phyloP scores from a whole-genome alignment of 2,113 vertebrate species.

The Clarias macrocephalus region DNA sequence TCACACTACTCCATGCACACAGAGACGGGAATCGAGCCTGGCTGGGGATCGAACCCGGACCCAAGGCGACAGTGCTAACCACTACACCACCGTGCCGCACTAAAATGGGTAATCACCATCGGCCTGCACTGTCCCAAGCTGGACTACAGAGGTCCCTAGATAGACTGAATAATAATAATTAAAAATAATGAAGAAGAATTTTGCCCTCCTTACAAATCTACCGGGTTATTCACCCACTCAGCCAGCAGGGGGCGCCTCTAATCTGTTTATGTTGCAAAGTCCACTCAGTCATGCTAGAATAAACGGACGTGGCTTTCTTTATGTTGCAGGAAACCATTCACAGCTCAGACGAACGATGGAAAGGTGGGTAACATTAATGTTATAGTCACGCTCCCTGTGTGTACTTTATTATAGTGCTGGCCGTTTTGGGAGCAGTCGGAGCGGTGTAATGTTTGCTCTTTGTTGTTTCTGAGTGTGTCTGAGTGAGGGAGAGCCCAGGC shows the following conservation, averaged over 20 bases:
- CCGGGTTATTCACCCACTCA: background rate
- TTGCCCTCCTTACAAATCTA: background rate
- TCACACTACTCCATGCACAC: no score
- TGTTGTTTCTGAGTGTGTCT: background rate
- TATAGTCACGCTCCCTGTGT: background rate
- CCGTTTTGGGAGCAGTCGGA: background rate
- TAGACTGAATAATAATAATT: no score
- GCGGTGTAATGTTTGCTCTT: background rate
- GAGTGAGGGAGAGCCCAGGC: no score
- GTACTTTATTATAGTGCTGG: background rate
- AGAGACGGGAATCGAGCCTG: no score
- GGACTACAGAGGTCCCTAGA: no score
- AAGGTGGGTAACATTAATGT: background rate
- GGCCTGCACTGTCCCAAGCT: no score
- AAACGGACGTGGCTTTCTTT: conserved; percentile 9
- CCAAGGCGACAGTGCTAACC: no score
- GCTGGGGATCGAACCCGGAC: no score
- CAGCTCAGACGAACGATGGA: background rate
- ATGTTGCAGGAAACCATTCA: background rate
- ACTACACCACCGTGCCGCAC: no score
- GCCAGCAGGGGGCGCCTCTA: background rate
- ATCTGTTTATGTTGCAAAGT: background rate
- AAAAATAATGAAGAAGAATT: no score
- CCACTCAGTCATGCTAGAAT: background rate
- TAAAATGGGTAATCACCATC: no score